Percentiles rank a stretch among this genome's conserved stretches.
Conservation (phyloP, 2,113 vertebrate species). For the Passer montanus region DNA sequence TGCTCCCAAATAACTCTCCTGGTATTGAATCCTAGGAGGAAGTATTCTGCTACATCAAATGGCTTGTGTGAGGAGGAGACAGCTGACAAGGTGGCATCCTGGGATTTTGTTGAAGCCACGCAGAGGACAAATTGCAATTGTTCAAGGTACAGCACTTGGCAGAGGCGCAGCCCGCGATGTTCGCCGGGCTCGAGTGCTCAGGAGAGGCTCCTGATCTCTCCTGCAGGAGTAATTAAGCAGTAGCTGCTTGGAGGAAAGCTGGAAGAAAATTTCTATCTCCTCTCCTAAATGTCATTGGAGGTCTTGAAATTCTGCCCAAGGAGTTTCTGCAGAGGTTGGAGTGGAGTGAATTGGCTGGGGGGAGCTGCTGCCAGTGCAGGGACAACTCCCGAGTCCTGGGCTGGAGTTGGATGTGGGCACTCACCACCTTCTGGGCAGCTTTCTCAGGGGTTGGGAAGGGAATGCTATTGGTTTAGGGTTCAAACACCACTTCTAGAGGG, state of each 20-base stretch:
- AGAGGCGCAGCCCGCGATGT: background rate
- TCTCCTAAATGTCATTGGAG: conserved; percentile 44
- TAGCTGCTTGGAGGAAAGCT: conserved; percentile 1
- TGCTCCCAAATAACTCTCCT: conserved; percentile 19
- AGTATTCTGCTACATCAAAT: conserved; percentile 88
- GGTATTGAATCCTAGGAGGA: conserved; percentile 81
- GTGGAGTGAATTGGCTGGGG: background rate
- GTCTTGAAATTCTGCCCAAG: conserved; percentile 11
- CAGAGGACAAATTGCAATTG: conserved; percentile 92
- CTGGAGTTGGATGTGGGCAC: background rate
- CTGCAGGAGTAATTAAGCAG: conserved; percentile 33
- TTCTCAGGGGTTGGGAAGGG: background rate
- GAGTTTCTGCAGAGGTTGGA: background rate
- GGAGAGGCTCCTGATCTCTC: conserved; percentile 8
- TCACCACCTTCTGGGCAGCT: background rate
- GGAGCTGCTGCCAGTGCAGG: background rate
- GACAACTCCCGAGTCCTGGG: background rate
- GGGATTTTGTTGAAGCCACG: conserved; percentile 94
- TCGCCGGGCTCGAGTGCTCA: background rate
- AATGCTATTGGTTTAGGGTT: background rate
- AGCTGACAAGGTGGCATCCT: conserved; percentile 82
- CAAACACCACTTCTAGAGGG: background rate
- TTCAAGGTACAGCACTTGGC: conserved; percentile 82
- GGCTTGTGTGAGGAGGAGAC: conserved; percentile 88
- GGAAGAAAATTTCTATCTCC: background rate